These are phyloP conservation scores for Plagodis dolabraria DNA, from an alignment of 2,888 invertebrate species.

Conservation along the genomic window DNA sequence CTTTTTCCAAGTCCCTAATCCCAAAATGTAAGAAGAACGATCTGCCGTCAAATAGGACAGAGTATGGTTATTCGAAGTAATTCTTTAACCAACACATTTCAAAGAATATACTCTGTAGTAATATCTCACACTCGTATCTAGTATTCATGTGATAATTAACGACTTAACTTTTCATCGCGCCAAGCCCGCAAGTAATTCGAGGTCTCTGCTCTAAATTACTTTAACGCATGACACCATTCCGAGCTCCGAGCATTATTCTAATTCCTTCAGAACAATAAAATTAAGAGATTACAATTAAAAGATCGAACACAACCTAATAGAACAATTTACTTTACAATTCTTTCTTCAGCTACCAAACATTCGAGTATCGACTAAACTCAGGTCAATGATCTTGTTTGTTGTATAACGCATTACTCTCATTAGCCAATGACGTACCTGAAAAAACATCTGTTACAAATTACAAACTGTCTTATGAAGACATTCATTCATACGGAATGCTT, in stretches of 20 bases:
- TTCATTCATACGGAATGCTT: slow-evolving; percentile 58
- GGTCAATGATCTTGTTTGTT: slow-evolving; percentile 19
- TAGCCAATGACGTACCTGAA: slow-evolving; percentile 14
- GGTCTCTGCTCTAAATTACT: slow-evolving; percentile 26
- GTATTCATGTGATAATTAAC: slow-evolving; percentile 13
- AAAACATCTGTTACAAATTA: slow-evolving; percentile 26
- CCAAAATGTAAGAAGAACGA: too few relatives aligned
- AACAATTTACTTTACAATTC: too few relatives aligned
- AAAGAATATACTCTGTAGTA: slow-evolving; percentile 2
- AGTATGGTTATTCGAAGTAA: slow-evolving; percentile 9
- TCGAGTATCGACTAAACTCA: not conserved
- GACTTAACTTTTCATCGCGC: slow-evolving; percentile 13
- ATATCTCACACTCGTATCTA: slow-evolving; percentile 3
- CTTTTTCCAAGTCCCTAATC: too few relatives aligned
- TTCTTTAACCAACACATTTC: slow-evolving; percentile 27
- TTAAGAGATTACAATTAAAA: too few relatives aligned
- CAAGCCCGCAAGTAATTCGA: slow-evolving; percentile 16
- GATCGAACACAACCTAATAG: too few relatives aligned
- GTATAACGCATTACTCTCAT: not conserved
- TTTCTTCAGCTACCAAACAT: too few relatives aligned
- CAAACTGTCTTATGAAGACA: slow-evolving; percentile 33
- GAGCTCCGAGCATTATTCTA: slow-evolving; percentile 9
- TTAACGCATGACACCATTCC: slow-evolving; percentile 25
- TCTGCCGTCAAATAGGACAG: not conserved
- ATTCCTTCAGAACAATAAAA: slow-evolving; percentile 3